phyloP scores from a whole-genome alignment of 2,888 invertebrate species.

The Empis livida region DNA sequence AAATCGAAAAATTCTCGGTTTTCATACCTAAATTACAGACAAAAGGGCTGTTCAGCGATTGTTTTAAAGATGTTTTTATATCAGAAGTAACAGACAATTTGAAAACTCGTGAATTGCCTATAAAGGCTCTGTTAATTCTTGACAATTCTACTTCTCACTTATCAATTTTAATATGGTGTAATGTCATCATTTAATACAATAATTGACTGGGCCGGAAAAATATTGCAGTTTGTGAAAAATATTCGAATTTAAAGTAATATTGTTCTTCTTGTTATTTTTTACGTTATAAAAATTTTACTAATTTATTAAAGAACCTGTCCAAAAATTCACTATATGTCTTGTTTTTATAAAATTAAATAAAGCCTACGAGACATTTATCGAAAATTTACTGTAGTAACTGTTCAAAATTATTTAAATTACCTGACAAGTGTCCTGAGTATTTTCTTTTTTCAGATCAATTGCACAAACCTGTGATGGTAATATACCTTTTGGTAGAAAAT shows the following conservation, averaged over 20 bases:
- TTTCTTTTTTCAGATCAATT: not conserved
- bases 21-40: not conserved
- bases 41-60: not conserved
- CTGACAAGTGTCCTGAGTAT: not conserved
- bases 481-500: not conserved
- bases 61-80: not conserved
- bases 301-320: too few species aligned
- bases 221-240: too few species aligned
- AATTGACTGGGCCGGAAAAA: too few species aligned
- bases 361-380: too few species aligned
- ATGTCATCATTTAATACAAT: not conserved
- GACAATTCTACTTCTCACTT: not conserved
- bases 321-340: too few species aligned
- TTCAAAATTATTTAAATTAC: not conserved
- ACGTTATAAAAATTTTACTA: too few species aligned
- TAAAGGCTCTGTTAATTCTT: not conserved
- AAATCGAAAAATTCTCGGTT: not conserved
- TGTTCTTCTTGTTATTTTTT: too few species aligned
- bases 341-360: too few species aligned
- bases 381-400: too few species aligned
- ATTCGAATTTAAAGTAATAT: too few species aligned
- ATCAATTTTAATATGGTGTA: too few species aligned
- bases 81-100: not conserved
- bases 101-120: not conserved
- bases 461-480: not conserved